Base-by-base conservation (phyloP, 1,140 invertebrate species). In the Heliconius congener region DNA sequence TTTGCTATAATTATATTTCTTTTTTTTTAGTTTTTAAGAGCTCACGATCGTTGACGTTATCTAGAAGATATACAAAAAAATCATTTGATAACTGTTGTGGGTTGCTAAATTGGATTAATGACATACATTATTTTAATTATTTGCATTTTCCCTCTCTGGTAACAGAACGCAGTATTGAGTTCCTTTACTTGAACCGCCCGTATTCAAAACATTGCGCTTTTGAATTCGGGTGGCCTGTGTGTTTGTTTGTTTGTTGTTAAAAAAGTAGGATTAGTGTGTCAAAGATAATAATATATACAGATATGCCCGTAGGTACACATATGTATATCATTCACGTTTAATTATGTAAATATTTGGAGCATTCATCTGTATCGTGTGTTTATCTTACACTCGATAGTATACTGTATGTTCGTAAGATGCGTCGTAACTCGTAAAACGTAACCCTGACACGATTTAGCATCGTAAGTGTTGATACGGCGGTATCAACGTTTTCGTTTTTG, bases 401-500 rank as follows among this genome's bases (percentile, higher is more conserved):
- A 60, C n/a, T 60, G n/a, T 60, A 27, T 11, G 27, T 13, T 66
- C 60, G 60, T 30, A 66, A 18, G 71, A 39, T 73, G 71, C 71
- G 71, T 23, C 71, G 71, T 73, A 46, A 23, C 55, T 57, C 55
- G 11, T n/a, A 23, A 73, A 30, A 19, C 6, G 73, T 34, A 52
- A 52, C 73, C 73, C 42, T 74, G 73, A 55, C 73, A 74, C 42
- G 50, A 39, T 74, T 74, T 30, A 27, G 73, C 6, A n/a, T 13
- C 46, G 73, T 46, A 74, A 74, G 73, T 74, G 34, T 34, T 27
- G 73, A 52, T 55, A 19, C 19, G 16, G 37, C 19, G 16, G 18
- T 73, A 46, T 74, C 73, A 74, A 19, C 55, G 27, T 30, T 74
- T 52, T 30, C 73, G 46, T 39, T 52, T 34, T 8, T 52, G 73